Evolutionary conservation across 2,888 invertebrate genomes (phyloP).

Genomic region (Tuberolachnus salignus): DNA sequence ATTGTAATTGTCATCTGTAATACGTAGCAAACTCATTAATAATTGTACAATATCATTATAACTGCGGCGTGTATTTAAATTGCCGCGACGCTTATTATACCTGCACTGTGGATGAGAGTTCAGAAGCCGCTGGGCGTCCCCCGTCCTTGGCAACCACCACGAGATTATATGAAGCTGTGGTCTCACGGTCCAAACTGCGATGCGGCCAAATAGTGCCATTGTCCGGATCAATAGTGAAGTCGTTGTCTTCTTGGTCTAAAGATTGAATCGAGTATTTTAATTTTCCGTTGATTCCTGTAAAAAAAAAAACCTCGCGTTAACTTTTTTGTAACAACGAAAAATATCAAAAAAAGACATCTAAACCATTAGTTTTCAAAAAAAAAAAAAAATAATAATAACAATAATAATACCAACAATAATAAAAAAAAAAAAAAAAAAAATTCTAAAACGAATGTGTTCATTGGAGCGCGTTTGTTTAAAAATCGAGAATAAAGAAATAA

Average conservation of each 20-base stretch:
- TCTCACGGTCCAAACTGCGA: conserved; percentile 81
- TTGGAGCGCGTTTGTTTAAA: not conserved
- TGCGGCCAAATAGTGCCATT: conserved; percentile 86
- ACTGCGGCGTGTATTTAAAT: not conserved
- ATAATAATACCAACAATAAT: too few species aligned
- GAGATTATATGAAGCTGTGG: conserved; percentile 79
- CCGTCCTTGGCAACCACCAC: conserved; percentile 85
- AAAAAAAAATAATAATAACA: not conserved
- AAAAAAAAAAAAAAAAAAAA: not conserved
- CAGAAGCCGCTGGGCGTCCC: conserved; percentile 74
- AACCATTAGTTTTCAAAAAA: not conserved
- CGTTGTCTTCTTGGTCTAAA: conserved; percentile 78
- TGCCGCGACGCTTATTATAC: conserved; percentile 63
- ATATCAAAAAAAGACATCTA: not conserved
- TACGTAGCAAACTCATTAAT: conserved; percentile 44
- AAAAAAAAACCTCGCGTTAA: not conserved
- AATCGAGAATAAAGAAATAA: not conserved
- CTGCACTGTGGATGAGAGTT: conserved; percentile 85
- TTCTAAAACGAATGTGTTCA: not conserved
- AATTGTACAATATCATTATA: conserved; percentile 19
- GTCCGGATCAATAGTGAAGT: conserved; percentile 73
- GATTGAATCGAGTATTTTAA: conserved; percentile 80
- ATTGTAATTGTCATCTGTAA: conserved; percentile 82
- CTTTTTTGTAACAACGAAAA: not conserved
- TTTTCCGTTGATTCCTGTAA: conserved; percentile 81